Evolutionary conservation across 2,888 invertebrate genomes (phyloP).

Genomic region (Apodemia hepburni): DNA sequence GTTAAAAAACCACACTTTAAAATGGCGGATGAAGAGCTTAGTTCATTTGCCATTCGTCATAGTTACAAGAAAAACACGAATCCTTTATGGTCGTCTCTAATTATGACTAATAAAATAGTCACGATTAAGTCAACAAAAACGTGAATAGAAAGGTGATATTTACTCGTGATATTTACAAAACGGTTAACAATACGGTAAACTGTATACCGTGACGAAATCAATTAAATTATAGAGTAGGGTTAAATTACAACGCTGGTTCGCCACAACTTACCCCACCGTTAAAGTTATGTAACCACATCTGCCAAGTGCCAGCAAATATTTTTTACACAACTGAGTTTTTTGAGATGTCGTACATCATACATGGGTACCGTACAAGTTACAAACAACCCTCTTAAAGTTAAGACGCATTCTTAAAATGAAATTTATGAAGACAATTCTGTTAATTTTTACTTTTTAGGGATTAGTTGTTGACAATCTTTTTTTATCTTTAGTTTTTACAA

Average conservation of each 20-base stretch:
- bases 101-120: constrained; percentile 2
- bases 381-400: too few species aligned
- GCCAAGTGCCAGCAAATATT: background rate
- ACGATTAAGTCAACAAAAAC: constrained; percentile 6
- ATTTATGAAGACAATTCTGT: too few species aligned
- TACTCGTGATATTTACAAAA: constrained; percentile 27
- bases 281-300: background rate
- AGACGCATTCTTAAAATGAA: too few species aligned
- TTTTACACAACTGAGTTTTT: background rate
- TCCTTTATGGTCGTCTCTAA: constrained; percentile 5
- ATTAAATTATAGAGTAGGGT: constrained; percentile 29
- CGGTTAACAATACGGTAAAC: constrained; percentile 27
- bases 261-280: constrained; percentile 16
- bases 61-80: background rate
- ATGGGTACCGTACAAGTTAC: too few species aligned
- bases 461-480: too few species aligned
- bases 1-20: too few species aligned
- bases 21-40: too few species aligned
- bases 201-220: constrained; percentile 31
- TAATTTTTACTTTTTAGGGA: too few species aligned
- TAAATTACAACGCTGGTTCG: constrained; percentile 24
- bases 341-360: too few species aligned
- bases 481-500: too few species aligned
- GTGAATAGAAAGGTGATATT: constrained; percentile 21
- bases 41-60: background rate